These are phyloP conservation scores for Oplegnathus fasciatus DNA, from an alignment of 2,113 vertebrate genomes.

Conservation along the genomic window DNA sequence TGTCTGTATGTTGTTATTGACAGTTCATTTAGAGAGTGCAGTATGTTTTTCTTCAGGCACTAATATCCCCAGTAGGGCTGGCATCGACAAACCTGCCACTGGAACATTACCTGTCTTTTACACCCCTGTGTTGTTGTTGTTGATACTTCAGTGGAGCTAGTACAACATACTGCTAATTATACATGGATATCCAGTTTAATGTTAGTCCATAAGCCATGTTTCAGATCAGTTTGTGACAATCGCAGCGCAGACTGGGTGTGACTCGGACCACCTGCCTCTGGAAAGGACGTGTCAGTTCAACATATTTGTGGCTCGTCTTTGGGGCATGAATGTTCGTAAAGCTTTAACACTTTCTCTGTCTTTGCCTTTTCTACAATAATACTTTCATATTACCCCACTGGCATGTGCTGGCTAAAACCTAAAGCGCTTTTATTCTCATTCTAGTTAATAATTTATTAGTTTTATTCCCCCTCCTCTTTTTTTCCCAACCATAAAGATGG, in stretches of 20 bases:
- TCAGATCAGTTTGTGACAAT: slow-evolving; percentile 6
- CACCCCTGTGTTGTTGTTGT: background rate
- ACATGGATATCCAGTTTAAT: slow-evolving; percentile 9
- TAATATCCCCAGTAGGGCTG: background rate
- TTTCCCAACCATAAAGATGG: slow-evolving; percentile 14
- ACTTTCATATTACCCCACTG: background rate
- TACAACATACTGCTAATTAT: background rate
- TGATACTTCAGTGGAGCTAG: background rate
- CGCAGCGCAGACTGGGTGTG: background rate
- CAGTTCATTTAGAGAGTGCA: slow-evolving; percentile 18
- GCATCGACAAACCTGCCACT: background rate
- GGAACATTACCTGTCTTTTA: slow-evolving; percentile 26
- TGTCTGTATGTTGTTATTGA: slow-evolving; percentile 27
- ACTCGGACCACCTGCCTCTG: slow-evolving; percentile 12
- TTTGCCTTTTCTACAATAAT: background rate
- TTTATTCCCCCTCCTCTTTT: background rate
- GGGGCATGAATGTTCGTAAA: background rate
- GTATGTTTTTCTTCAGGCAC: slow-evolving; percentile 11
- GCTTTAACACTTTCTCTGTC: background rate
- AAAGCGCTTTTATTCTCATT: background rate
- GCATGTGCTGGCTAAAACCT: background rate
- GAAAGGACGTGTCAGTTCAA: slow-evolving; percentile 6
- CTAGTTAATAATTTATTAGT: background rate
- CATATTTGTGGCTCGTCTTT: background rate
- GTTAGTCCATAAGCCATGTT: background rate